phyloP scores from a whole-genome alignment of 2,888 invertebrate species.

The Lasioglossum figueresi region DNA sequence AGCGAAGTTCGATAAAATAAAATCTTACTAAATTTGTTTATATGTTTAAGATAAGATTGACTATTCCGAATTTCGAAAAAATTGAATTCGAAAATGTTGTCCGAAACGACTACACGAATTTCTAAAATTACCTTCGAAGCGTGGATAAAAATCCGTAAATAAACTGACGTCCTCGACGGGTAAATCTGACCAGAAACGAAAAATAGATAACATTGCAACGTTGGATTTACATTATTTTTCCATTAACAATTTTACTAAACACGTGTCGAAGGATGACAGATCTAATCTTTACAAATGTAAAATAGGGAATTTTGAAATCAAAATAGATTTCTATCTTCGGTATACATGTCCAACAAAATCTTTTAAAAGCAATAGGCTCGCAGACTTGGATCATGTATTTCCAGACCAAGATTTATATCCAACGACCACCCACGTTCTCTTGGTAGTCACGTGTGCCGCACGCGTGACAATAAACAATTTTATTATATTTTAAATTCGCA shows the following conservation, averaged over 20 bases:
- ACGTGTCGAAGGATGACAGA: too few relatives aligned
- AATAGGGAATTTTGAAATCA: background rate
- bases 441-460: background rate
- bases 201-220: background rate
- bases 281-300: too few relatives aligned
- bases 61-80: background rate
- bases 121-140: constrained; percentile 12
- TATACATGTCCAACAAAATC: background rate
- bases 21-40: background rate
- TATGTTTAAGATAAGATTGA: background rate
- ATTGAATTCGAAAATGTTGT: background rate
- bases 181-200: constrained; percentile 3
- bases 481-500: background rate
- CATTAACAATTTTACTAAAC: too few relatives aligned
- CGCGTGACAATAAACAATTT: background rate
- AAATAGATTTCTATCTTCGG: background rate
- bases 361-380: background rate
- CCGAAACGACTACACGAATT: background rate
- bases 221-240: too few relatives aligned
- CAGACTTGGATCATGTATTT: background rate
- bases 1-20: background rate
- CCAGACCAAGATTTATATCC: background rate
- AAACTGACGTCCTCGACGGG: background rate
- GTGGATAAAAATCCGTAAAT: background rate
- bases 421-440: background rate